Percentiles rank a stretch among this genome's conserved stretches.
Conservation (phyloP, 1,140 invertebrate genomes). For the Drosophila truncata region DNA sequence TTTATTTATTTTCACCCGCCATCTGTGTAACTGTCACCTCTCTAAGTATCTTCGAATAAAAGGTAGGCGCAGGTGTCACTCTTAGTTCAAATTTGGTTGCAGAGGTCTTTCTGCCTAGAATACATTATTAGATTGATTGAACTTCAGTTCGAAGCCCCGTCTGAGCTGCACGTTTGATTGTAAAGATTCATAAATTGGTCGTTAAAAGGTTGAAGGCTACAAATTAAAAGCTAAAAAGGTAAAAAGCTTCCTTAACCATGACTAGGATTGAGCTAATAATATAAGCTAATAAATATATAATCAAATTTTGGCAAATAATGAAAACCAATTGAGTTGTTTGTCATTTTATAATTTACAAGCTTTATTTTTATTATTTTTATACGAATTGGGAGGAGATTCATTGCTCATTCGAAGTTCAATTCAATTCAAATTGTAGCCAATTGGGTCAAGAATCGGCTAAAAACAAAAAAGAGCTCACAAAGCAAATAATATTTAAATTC, state of each 20-base stretch:
- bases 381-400: slow-evolving; percentile 47
- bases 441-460: slow-evolving; percentile 21
- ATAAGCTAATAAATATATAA: slow-evolving; percentile 14
- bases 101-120: slow-evolving; percentile 51
- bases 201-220: slow-evolving; percentile 9
- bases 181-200: slow-evolving; percentile 31
- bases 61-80: slow-evolving; percentile 57
- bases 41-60: slow-evolving; percentile 29
- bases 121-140: slow-evolving; percentile 46
- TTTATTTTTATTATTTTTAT: slow-evolving; percentile 62
- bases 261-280: not conserved
- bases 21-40: slow-evolving; percentile 48
- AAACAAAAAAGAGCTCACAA: slow-evolving; percentile 3
- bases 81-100: slow-evolving; percentile 54
- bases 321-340: slow-evolving; percentile 17
- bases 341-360: slow-evolving; percentile 73
- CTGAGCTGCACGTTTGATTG: slow-evolving; percentile 36
- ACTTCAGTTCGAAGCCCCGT: slow-evolving; percentile 13
- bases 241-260: not conserved
- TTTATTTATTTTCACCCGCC: slow-evolving; percentile 19
- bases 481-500: slow-evolving; percentile 61
- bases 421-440: slow-evolving; percentile 22
- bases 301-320: not conserved
- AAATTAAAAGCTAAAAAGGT: not conserved
- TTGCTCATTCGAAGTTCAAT: slow-evolving; percentile 29